Evolutionary conservation across 2,113 vertebrate genomes (phyloP), one percentile per base, ranked within the genome.

Genomic region (Aplodontia rufa): DNA sequence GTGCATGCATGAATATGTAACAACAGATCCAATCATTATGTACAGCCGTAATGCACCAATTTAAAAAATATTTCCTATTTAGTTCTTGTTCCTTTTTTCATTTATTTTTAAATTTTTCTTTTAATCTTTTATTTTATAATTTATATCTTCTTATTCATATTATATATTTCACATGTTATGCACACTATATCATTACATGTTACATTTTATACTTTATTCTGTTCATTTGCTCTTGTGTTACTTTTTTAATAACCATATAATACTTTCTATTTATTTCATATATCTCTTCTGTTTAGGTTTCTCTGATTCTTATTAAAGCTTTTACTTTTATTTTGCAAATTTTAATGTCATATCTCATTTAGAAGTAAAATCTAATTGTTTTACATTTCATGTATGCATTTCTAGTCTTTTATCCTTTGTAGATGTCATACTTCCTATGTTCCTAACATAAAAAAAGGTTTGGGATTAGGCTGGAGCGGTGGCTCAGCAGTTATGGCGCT

Each of bases 231-330:
- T 68, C 20, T 89, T 90, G 8, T 49, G 58, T 68, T 87, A 64
- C n/a, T 86, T 40, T 81, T 64, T 96, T 72, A 93, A 82, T 71
- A 62, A 79, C 28, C 45, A 87, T 88, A 51, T 80, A 92, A 42
- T 58, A 58, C 58, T 66, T 94, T 72, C 24, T 81, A 76, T 75
- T 58, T 51, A 26, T 24, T 42, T 79, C 35, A 5, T 82, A 69
- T 90, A 4, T 81, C 28, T 60, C 30, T 80, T 74, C 37, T 17
- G 3, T 76, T 90, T 51, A 85, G 78, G 24, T 2, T 64, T 91
- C 91, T 69, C 20, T 10, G 64, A 85, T 80, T 88, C 37, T 69
- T 95, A 78, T n/a, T n/a, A n/a, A n/a, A 90, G 42, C 32, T 69
- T 35, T 87, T 93, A 11, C 35, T 58, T 72, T 84, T 80, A 45